phyloP scores from a whole-genome alignment of 2,113 vertebrate genomes.

The Chloropsis cyanopogon region DNA sequence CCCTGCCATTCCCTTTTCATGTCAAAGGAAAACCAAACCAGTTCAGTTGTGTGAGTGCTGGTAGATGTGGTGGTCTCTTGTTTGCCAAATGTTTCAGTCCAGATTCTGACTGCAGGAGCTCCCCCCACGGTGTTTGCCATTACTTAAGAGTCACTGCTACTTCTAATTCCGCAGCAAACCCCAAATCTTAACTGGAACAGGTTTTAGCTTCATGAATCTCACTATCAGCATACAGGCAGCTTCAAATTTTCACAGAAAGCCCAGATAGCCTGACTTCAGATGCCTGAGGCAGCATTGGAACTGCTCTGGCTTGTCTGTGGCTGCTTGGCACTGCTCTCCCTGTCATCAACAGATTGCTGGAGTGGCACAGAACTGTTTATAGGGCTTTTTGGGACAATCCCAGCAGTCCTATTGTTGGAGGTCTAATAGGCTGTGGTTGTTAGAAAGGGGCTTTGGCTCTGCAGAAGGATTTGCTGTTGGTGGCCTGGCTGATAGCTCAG shows the following conservation, averaged over 20 bases:
- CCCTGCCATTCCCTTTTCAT: neutral
- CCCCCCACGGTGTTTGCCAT: neutral
- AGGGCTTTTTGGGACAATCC: conserved; percentile 8
- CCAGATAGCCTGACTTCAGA: neutral
- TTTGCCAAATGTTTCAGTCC: neutral
- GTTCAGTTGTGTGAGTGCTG: neutral
- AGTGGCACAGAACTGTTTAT: neutral
- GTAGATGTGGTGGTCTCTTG: neutral
- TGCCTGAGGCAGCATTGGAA: neutral
- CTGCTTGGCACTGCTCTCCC: neutral
- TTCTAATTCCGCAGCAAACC: neutral
- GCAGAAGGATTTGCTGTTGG: neutral
- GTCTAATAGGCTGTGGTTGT: neutral
- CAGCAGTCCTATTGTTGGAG: neutral
- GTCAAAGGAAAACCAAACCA: neutral
- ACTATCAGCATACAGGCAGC: neutral
- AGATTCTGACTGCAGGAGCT: neutral
- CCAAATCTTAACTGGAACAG: neutral
- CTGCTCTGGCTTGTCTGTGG: neutral
- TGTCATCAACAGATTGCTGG: neutral
- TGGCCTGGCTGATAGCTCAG: neutral
- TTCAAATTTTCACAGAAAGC: neutral
- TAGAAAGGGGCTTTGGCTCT: conserved; percentile 1
- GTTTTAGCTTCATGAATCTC: neutral
- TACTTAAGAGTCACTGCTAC: neutral